Base-by-base conservation (phyloP, 2,113 vertebrate species). In the Neolamprologus longior region DNA sequence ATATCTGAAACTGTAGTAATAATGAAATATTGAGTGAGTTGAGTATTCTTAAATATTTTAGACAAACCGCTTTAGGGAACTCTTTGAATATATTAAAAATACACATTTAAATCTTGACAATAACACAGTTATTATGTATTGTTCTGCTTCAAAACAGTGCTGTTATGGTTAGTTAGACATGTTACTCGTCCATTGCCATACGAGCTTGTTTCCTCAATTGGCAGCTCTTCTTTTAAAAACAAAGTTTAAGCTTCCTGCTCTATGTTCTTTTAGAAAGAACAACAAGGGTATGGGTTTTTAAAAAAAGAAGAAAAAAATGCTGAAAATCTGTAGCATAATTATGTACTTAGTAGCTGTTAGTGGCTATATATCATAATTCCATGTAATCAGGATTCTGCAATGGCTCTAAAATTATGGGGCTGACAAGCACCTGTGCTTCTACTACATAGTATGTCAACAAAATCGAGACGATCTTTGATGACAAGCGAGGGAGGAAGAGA, bases 401-500 rank as follows among this genome's bases (percentile, higher is more conserved):
- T 89, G 63, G 66, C 58, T 87, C 53, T 52, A 45, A 89, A 88
- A 89, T 91, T 71, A 88, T 15, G 50, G 85, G 71, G 37, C 82
- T 93, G 76, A 89, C 42, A 40, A 47, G n/a, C 52, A 80, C 78
- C 80, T 88, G 81, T 73, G 45, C 88, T 73, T 94, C 83, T 89
- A 10, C 50, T 47, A n/a, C 96, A 78, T 93, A 99, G 98, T 96
- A 98, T 88, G 96, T 99, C 47, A 95, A 96, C 84, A 98, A 97
- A 96, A 98, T 99, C 85, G 97, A 98, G 90, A 98, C 98, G 21
- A 96, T 98, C 89, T 99, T 99, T 96, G 97, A 98, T 80, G 97
- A 97, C 82, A 99, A 98, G 92, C 96, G 98, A 95, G 98, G 98
- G 40, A 98, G 97, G 95, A 99, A 98, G 93, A 96, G 94, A 68